Percentiles rank a stretch among this genome's conserved stretches.
Evolutionary conservation across 2,888 invertebrate genomes (phyloP).

Genomic region (Vannuccia rotundouncinata): DNA sequence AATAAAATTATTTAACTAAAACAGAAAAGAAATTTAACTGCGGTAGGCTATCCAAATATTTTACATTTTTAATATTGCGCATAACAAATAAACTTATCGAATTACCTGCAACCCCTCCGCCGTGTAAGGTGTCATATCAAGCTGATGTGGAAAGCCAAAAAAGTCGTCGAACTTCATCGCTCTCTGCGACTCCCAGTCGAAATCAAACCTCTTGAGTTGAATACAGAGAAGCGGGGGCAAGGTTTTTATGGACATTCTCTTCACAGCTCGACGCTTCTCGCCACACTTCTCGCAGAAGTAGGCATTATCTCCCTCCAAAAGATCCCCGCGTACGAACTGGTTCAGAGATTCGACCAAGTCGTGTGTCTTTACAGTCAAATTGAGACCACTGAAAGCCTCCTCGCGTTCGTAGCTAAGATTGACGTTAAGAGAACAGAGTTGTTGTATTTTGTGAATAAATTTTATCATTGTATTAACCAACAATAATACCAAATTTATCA

Average conservation of each 20-base stretch:
- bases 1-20: too few species aligned
- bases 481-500: constrained; percentile 13
- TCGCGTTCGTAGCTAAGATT: constrained; percentile 58
- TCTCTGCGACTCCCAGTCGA: constrained; percentile 60
- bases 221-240: constrained; percentile 59
- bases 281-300: constrained; percentile 61
- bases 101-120: constrained; percentile 48
- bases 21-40: too few species aligned
- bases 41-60: too few species aligned
- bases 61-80: too few species aligned
- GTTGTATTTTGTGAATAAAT: too few species aligned
- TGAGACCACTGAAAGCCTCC: constrained; percentile 59
- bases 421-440: constrained; percentile 12
- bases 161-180: constrained; percentile 60
- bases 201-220: constrained; percentile 60
- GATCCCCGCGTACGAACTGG: constrained; percentile 60
- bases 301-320: constrained; percentile 61
- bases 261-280: constrained; percentile 59
- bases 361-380: constrained; percentile 58
- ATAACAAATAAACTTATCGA: too few species aligned
- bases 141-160: constrained; percentile 58
- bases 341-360: constrained; percentile 59
- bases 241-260: constrained; percentile 59
- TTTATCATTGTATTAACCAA: too few species aligned
- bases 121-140: constrained; percentile 60